phyloP scores from a whole-genome alignment of 2,113 vertebrate species.

The Urocynchramus pylzowi region DNA sequence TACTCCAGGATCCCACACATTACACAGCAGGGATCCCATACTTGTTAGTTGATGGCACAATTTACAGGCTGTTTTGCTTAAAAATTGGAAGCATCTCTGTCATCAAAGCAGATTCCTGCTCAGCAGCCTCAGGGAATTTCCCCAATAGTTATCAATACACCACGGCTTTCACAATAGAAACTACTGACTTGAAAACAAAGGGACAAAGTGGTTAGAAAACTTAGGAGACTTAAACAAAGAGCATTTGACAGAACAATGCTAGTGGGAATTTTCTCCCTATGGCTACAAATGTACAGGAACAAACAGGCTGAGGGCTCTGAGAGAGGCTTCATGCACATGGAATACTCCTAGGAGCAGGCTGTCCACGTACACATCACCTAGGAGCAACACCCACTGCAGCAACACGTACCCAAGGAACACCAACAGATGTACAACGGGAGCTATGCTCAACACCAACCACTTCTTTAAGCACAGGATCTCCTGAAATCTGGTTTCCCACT shows the following conservation, averaged over 20 bases:
- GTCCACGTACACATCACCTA: not conserved
- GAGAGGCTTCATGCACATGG: not conserved
- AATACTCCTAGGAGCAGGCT: not conserved
- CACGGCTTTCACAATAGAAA: not conserved
- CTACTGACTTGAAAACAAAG: slow-evolving; percentile 17
- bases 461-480: not conserved
- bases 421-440: accelerated
- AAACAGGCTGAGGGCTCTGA: not conserved
- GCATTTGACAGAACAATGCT: not conserved
- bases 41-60: slow-evolving; percentile 63
- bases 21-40: slow-evolving; percentile 54
- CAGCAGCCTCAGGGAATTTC: slow-evolving; percentile 26
- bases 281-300: not conserved
- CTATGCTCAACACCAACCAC: not conserved
- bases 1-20: slow-evolving; percentile 65
- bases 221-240: not conserved
- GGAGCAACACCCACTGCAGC: not conserved
- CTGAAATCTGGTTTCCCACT: not conserved
- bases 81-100: slow-evolving; percentile 52
- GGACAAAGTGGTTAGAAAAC: not conserved
- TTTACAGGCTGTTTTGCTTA: slow-evolving; percentile 64
- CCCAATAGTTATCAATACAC: slow-evolving; percentile 6
- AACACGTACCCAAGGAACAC: not conserved
- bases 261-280: not conserved
- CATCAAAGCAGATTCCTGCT: slow-evolving; percentile 56